These are phyloP conservation scores for Ceramica pisi DNA, from an alignment of 2,888 invertebrate genomes.

Conservation along the genomic window DNA sequence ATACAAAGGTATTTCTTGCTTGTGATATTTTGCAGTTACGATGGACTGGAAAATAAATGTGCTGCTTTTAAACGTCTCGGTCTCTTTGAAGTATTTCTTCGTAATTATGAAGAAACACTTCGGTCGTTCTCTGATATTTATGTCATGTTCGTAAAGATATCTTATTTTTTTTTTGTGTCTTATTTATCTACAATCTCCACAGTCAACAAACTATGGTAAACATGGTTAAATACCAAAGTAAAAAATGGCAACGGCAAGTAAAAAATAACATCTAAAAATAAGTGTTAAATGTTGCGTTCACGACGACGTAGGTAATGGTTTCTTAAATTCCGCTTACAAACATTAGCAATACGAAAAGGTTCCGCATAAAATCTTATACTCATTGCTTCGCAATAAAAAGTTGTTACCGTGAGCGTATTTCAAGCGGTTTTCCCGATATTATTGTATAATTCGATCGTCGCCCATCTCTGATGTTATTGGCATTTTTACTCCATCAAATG, in stretches of 20 bases:
- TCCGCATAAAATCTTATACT: constrained; percentile 45
- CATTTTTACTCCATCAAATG: constrained; percentile 47
- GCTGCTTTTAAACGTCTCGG: constrained; percentile 4
- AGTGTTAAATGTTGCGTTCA: constrained; percentile 46
- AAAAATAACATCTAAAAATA: constrained; percentile 44
- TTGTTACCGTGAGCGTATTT: constrained; percentile 29
- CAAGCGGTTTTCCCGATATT: constrained; percentile 38
- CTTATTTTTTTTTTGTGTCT: background rate
- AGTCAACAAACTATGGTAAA: background rate
- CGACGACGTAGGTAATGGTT: constrained; percentile 46
- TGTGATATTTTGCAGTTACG: constrained; percentile 10
- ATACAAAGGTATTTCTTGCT: constrained; percentile 5
- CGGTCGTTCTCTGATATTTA: background rate
- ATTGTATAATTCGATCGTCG: constrained; percentile 46
- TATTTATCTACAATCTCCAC: background rate
- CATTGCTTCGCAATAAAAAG: constrained; percentile 45
- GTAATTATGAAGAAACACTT: constrained; percentile 5
- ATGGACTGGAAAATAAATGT: constrained; percentile 11
- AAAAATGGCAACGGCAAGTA: constrained; percentile 4
- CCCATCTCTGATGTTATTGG: constrained; percentile 41
- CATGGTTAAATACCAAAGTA: constrained; percentile 17
- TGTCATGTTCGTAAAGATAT: background rate
- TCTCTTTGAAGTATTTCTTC: constrained; percentile 23
- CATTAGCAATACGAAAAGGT: constrained; percentile 46
- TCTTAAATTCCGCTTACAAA: constrained; percentile 50